Percentiles rank a stretch among this genome's conserved stretches.
Conservation (phyloP, 2,113 vertebrate species). For the Cairina moschata region DNA sequence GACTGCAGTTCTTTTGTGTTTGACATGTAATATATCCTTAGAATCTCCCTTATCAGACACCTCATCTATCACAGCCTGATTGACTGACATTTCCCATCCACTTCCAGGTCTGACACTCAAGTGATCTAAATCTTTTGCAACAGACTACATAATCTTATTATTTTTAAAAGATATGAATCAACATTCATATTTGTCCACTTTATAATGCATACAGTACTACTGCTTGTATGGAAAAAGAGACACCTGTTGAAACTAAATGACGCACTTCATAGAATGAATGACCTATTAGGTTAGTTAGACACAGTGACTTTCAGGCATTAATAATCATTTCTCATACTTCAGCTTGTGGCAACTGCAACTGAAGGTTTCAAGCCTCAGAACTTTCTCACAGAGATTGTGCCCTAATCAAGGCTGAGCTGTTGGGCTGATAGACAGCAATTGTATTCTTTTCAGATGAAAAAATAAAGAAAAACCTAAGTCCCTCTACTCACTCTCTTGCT, state of each 20-base stretch:
- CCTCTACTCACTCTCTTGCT: fast-evolving
- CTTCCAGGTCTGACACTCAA: neutral
- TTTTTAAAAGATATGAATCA: neutral
- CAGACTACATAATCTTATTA: neutral
- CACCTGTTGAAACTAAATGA: conserved; percentile 1
- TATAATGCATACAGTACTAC: neutral
- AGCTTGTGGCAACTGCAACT: neutral
- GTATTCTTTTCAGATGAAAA: neutral
- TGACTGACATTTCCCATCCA: neutral
- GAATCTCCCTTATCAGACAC: neutral
- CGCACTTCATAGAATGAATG: neutral
- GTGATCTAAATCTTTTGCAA: neutral
- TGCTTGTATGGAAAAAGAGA: neutral
- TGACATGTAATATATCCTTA: neutral
- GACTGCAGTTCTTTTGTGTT: neutral
- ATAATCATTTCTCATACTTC: neutral
- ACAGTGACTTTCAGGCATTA: neutral
- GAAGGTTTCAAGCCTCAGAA: conserved; percentile 2
- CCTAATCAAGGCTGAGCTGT: neutral
- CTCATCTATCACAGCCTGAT: neutral
- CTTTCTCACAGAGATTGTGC: neutral
- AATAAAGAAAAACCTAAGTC: neutral
- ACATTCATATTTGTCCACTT: neutral
- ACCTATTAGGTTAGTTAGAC: neutral
- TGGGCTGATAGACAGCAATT: neutral